These are phyloP conservation scores for Pachyuromys duprasi DNA, from an alignment of 2,797 vertebrate species.

Conservation along the genomic window DNA sequence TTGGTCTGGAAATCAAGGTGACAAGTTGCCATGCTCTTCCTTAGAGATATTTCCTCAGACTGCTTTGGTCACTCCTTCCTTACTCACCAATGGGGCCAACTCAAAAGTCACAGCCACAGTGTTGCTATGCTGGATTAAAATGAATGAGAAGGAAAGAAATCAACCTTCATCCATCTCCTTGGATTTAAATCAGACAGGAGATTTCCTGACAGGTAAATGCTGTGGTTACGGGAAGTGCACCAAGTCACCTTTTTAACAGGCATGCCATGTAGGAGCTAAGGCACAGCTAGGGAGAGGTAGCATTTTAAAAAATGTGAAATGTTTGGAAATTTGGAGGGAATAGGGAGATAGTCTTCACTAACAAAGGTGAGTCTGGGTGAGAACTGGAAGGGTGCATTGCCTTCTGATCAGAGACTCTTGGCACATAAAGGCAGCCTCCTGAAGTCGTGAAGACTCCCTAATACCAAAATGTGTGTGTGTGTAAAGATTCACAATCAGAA, in stretches of 20 bases:
- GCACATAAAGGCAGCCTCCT: background rate
- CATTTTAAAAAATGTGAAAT: background rate
- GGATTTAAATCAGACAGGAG: background rate
- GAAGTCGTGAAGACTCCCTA: background rate
- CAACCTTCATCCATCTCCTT: background rate
- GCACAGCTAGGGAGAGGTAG: background rate
- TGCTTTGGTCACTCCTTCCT: background rate
- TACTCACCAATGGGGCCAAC: background rate
- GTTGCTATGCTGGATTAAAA: background rate
- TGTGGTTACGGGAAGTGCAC: background rate
- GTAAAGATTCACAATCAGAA: rapidly evolving
- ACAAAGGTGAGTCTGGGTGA: background rate
- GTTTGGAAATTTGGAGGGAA: background rate
- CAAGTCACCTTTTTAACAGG: background rate
- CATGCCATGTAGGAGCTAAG: background rate
- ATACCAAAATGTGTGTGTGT: background rate
- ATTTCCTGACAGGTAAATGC: background rate
- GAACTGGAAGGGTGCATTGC: background rate
- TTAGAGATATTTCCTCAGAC: background rate
- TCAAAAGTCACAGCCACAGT: background rate
- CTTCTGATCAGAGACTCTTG: background rate
- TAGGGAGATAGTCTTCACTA: background rate
- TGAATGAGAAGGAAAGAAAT: background rate
- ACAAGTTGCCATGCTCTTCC: background rate
- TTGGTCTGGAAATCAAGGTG: background rate